phyloP scores from a whole-genome alignment of 2,113 vertebrate genomes.

The Nasalis larvatus region DNA sequence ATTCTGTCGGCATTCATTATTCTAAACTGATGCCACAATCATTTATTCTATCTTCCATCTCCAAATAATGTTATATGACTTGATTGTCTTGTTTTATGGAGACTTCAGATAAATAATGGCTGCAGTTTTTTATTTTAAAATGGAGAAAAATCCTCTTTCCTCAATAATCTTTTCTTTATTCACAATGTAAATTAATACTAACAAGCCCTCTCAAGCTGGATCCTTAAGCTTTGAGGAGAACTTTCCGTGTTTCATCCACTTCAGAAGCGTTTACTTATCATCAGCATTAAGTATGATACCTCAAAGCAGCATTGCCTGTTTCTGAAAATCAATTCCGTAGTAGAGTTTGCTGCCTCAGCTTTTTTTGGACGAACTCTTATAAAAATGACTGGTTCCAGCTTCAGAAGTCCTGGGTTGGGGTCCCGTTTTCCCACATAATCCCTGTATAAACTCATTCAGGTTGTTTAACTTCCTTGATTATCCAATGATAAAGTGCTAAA shows the following conservation, averaged over 20 bases:
- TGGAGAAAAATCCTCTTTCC: neutral
- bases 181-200: neutral
- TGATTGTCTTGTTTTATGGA: neutral
- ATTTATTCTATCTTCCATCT: neutral
- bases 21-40: neutral
- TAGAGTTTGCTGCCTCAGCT: neutral
- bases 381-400: neutral
- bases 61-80: neutral
- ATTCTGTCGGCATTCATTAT: neutral
- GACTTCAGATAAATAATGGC: neutral
- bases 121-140: neutral
- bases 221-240: neutral
- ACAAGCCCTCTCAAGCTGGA: neutral
- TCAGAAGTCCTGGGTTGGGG: neutral
- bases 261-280: neutral
- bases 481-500: neutral
- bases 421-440: neutral
- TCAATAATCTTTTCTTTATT: neutral
- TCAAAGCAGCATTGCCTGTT: neutral
- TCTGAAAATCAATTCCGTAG: neutral
- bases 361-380: neutral
- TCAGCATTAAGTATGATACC: neutral
- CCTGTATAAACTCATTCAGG: neutral
- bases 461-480: neutral
- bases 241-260: accelerated